Percentiles rank a stretch among this genome's conserved stretches.
Conservation (phyloP, 1,140 invertebrate species). For the Microplitis mediator region DNA sequence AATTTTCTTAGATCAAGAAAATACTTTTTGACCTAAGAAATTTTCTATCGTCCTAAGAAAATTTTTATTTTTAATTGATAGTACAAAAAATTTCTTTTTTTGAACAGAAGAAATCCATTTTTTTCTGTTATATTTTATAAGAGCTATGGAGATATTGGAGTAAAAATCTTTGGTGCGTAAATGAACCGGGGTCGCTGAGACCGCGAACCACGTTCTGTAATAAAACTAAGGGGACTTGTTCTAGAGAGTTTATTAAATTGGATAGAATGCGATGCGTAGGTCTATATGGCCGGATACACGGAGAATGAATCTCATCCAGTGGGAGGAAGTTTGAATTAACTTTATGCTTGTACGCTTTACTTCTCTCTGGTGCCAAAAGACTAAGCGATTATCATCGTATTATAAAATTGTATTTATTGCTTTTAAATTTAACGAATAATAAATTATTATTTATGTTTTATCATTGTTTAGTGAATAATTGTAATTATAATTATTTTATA, state of each 20-base stretch:
- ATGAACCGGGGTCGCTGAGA: neutral
- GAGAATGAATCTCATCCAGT: constrained; percentile 61
- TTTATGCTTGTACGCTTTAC: constrained; percentile 32
- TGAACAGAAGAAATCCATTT: too few relatives aligned
- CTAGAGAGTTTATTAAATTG: constrained; percentile 58
- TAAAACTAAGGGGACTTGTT: constrained; percentile 33
- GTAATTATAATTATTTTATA: neutral
- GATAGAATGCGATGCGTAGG: constrained; percentile 58
- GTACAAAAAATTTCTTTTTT: too few relatives aligned
- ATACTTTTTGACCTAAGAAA: too few relatives aligned
- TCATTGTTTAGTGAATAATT: neutral
- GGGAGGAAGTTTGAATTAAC: constrained; percentile 61
- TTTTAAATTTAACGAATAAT: too few relatives aligned
- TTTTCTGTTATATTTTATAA: too few relatives aligned
- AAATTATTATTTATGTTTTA: too few relatives aligned
- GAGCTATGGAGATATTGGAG: too few relatives aligned
- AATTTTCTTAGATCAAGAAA: too few relatives aligned
- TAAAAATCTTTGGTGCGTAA: constrained; percentile 2
- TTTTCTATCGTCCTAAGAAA: too few relatives aligned
- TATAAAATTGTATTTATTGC: neutral
- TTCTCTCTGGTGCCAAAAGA: constrained; percentile 33
- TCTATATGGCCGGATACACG: constrained; percentile 56
- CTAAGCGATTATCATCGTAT: constrained; percentile 15
- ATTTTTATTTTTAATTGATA: too few relatives aligned
- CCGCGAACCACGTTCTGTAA: constrained; percentile 24